A percentile compares a stretch with the other conserved stretches of the same genome.
phyloP scores from a whole-genome alignment of 1,140 invertebrate genomes.

The Heliconius melpomene region DNA sequence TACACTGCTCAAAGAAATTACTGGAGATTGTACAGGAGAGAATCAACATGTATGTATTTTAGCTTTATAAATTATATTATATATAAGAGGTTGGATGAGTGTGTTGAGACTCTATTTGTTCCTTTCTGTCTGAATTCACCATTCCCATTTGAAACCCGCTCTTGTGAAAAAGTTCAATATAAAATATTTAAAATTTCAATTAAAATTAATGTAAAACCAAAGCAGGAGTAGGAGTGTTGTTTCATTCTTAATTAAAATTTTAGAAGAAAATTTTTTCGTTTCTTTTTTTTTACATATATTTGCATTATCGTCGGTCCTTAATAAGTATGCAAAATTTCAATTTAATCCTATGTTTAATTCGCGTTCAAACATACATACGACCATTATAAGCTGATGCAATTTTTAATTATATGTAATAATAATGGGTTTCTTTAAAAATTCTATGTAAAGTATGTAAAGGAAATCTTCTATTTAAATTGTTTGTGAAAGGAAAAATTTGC shows the following conservation, averaged over 20 bases:
- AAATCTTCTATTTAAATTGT: neutral
- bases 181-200: no score
- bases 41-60: slow-evolving; percentile 82
- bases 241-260: neutral
- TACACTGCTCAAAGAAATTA: slow-evolving; percentile 90
- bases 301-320: no score
- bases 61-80: no score
- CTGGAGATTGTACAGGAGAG: slow-evolving; percentile 86
- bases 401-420: neutral
- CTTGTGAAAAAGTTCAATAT: no score
- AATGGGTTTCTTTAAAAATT: neutral
- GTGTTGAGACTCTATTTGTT: no score
- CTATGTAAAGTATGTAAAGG: no score
- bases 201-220: no score
- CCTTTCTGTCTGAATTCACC: neutral
- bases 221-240: neutral
- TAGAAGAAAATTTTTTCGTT: neutral
- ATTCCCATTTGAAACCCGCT: no score
- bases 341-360: no score
- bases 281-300: no score
- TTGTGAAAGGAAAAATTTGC: neutral
- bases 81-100: neutral
- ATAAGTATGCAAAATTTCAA: no score
- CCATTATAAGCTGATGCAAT: slow-evolving; percentile 1
- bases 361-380: no score